phyloP scores from a whole-genome alignment of 2,113 vertebrate species.

The Microtus richardsoni region DNA sequence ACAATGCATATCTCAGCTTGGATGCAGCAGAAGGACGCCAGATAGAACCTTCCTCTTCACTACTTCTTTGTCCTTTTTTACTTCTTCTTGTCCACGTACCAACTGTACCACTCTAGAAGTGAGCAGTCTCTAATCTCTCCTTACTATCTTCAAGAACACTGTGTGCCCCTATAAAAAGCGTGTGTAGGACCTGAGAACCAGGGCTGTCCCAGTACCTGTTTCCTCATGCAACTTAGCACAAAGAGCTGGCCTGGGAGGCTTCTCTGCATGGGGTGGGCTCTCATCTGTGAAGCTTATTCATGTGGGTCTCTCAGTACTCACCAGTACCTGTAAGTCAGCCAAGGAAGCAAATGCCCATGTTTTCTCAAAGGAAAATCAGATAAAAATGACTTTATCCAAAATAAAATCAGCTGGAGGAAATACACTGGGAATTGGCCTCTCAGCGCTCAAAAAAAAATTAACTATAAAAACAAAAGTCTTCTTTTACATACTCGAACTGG shows the following conservation, averaged over 20 bases:
- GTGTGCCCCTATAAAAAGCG: background rate
- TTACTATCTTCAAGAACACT: background rate
- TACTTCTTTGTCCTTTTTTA: background rate
- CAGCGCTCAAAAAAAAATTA: constrained; percentile 47
- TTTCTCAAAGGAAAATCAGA: constrained; percentile 77
- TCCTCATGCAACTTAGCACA: constrained; percentile 1
- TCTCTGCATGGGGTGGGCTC: constrained; percentile 55
- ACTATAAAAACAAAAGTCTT: constrained; percentile 68
- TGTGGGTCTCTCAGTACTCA: constrained; percentile 49
- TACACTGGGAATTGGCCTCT: constrained; percentile 36
- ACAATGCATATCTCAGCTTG: background rate
- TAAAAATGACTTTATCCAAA: constrained; percentile 70
- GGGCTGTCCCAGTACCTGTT: background rate
- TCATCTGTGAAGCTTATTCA: constrained; percentile 2
- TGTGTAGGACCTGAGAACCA: background rate
- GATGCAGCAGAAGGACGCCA: background rate
- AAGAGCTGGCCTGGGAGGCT: background rate
- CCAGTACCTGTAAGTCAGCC: constrained; percentile 65
- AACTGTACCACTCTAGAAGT: background rate
- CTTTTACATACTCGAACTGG: constrained; percentile 56
- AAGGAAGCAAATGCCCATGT: constrained; percentile 65
- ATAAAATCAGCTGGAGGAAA: constrained; percentile 74
- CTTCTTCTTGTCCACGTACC: background rate
- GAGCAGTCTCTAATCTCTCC: background rate
- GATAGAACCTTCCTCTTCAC: background rate